Conservation (phyloP, 2,797 vertebrate genomes). For the Poecilia gillii region DNA sequence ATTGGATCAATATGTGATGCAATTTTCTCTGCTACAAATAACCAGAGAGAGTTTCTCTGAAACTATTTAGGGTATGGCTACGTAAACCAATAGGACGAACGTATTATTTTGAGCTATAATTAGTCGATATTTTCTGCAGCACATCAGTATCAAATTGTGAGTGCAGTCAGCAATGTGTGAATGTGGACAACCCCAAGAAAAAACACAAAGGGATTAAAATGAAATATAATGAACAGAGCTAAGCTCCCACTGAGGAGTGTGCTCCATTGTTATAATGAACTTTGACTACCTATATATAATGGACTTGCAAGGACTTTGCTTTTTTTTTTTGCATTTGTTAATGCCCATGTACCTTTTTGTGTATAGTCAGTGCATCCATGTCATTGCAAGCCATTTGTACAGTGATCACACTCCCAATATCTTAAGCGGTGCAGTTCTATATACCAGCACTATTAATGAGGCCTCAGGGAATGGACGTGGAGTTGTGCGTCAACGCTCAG, state of each 20-base stretch:
- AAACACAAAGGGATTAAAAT: conserved; percentile 42
- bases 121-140: conserved; percentile 46
- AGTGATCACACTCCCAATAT: conserved; percentile 65
- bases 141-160: conserved; percentile 37
- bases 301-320: conserved; percentile 32
- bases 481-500: conserved; percentile 65
- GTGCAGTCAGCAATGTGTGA: conserved; percentile 31
- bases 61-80: conserved; percentile 34
- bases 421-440: conserved; percentile 60
- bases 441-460: conserved; percentile 75
- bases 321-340: conserved; percentile 3
- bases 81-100: conserved; percentile 25
- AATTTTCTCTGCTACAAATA: conserved; percentile 23
- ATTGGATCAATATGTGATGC: conserved; percentile 43
- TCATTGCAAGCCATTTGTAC: conserved; percentile 64
- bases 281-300: conserved; percentile 14
- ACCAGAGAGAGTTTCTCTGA: conserved; percentile 53
- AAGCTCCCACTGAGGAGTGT: conserved; percentile 21
- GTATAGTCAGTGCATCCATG: conserved; percentile 16
- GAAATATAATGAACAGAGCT: conserved; percentile 34
- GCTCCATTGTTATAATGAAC: conserved; percentile 22
- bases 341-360: conserved; percentile 10
- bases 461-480: conserved; percentile 72
- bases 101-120: conserved; percentile 57
- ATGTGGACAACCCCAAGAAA: conserved; percentile 27